Conservation (phyloP, 2,888 invertebrate species). For the Lordiphosa andalusiaca region DNA sequence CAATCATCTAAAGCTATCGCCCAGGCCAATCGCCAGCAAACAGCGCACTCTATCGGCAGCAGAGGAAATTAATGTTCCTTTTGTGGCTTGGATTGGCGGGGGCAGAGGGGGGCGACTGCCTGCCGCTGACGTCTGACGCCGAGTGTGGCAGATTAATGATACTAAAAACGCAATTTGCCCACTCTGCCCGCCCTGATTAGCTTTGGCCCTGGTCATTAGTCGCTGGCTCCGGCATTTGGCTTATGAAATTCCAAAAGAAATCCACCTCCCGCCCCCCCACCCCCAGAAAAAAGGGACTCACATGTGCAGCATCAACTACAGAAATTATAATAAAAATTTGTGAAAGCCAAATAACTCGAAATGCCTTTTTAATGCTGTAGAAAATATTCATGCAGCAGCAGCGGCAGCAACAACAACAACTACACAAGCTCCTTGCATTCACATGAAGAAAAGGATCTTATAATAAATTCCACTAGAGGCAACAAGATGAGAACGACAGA, state of each 20-base stretch:
- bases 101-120: constrained; percentile 28
- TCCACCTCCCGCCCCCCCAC: background rate
- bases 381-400: constrained; percentile 55
- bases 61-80: constrained; percentile 78
- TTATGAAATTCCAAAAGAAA: constrained; percentile 60
- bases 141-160: constrained; percentile 71
- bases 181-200: constrained; percentile 48
- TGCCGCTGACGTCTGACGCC: constrained; percentile 55
- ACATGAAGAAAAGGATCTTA: constrained; percentile 69
- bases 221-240: constrained; percentile 64
- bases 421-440: constrained; percentile 51
- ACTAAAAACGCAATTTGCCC: constrained; percentile 58
- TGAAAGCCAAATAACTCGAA: constrained; percentile 61
- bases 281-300: background rate
- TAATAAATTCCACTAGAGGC: constrained; percentile 69
- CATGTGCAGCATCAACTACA: constrained; percentile 43
- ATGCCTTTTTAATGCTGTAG: constrained; percentile 68
- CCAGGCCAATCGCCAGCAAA: constrained; percentile 33
- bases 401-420: constrained; percentile 23
- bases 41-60: constrained; percentile 38
- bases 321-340: constrained; percentile 53
- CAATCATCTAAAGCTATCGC: constrained; percentile 65
- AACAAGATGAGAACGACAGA: constrained; percentile 57
- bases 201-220: constrained; percentile 67
- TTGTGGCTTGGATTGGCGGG: constrained; percentile 47